These are phyloP conservation scores for Pelobates cultripes DNA, from an alignment of 2,797 vertebrate genomes.

Conservation along the genomic window DNA sequence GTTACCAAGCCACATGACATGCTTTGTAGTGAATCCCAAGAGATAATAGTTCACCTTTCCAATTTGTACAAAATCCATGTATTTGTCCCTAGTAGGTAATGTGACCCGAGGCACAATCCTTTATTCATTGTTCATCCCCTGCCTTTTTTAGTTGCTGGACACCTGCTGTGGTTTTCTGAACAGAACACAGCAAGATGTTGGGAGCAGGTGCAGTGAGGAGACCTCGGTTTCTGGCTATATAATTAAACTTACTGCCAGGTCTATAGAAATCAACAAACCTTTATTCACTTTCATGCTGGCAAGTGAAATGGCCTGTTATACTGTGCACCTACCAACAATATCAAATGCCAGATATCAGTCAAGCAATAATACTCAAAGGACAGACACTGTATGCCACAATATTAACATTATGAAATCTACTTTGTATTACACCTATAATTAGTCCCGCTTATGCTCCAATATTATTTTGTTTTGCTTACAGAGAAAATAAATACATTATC, in stretches of 20 bases:
- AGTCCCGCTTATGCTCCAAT: background rate
- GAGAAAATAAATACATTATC: background rate
- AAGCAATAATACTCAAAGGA: constrained; percentile 20
- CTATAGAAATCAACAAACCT: constrained; percentile 54
- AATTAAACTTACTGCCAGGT: constrained; percentile 54
- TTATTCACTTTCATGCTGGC: constrained; percentile 47
- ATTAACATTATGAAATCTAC: constrained; percentile 22
- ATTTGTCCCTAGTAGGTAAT: constrained; percentile 53
- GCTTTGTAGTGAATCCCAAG: constrained; percentile 39
- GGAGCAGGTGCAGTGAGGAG: constrained; percentile 53
- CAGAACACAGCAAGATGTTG: constrained; percentile 49
- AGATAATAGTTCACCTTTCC: constrained; percentile 45
- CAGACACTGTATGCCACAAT: constrained; percentile 15
- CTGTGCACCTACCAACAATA: constrained; percentile 26
- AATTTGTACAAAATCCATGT: constrained; percentile 41
- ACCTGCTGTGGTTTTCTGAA: constrained; percentile 53
- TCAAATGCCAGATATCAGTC: constrained; percentile 28
- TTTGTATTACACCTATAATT: constrained; percentile 4
- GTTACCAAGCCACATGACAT: constrained; percentile 37
- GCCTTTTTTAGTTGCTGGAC: constrained; percentile 46
- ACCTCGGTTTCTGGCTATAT: constrained; percentile 52
- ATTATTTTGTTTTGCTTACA: background rate
- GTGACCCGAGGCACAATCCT: constrained; percentile 51
- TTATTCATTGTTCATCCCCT: constrained; percentile 52
- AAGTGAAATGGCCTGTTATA: constrained; percentile 37